Percentiles rank a stretch among this genome's conserved stretches.
Evolutionary conservation across 2,888 invertebrate species (phyloP).

Genomic region (Nemapogon koenigi): DNA sequence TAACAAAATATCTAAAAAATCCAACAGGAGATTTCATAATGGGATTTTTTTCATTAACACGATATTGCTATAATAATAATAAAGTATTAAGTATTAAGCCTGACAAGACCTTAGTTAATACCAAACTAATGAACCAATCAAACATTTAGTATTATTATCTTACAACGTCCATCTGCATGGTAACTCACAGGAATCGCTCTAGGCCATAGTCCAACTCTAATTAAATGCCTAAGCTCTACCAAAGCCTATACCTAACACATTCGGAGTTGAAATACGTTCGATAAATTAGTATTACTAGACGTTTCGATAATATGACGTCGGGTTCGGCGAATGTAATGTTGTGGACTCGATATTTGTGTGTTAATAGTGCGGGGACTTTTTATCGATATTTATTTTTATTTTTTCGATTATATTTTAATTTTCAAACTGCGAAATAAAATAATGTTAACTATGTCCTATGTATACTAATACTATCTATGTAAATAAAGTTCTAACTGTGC

Average conservation of each 20-base stretch:
- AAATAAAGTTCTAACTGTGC: too few species aligned
- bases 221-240: conserved; percentile 27
- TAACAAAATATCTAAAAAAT: too few species aligned
- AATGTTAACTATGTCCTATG: too few species aligned
- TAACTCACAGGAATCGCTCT: conserved; percentile 4
- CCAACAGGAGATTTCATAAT: background rate
- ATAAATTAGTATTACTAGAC: conserved; percentile 11
- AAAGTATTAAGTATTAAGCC: background rate
- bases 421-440: background rate
- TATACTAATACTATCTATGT: too few species aligned
- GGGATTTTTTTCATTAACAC: background rate
- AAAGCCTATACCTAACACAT: conserved; percentile 8
- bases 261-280: conserved; percentile 9
- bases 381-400: background rate
- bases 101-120: too few species aligned
- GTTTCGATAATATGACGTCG: conserved; percentile 2
- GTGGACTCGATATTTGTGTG: too few species aligned
- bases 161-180: conserved; percentile 6
- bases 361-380: background rate
- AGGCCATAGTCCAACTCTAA: conserved; percentile 23
- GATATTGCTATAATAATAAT: background rate
- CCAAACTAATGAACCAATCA: background rate
- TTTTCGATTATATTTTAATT: background rate
- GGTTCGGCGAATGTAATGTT: conserved; percentile 6
- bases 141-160: conserved; percentile 4